Evolutionary conservation across 1,140 invertebrate genomes (phyloP), one percentile per base, ranked within the genome.

Genomic region (Drosophila gunungcola): DNA sequence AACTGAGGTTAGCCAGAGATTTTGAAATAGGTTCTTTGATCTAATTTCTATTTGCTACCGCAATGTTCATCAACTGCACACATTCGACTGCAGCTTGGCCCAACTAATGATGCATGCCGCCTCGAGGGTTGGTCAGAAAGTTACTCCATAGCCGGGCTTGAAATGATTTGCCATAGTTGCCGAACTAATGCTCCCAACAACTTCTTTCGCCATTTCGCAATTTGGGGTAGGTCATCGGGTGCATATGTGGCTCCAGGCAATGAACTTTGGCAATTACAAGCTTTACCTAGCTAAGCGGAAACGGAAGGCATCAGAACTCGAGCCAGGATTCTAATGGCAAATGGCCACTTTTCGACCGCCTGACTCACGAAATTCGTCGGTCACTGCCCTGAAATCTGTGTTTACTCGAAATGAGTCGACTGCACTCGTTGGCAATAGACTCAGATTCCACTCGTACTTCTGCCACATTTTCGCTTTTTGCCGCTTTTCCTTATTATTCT

Each of bases 191-290:
- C n/a, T 39, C 12, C 56, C 56, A 32, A 25, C 9, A 53, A 55
- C 12, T 41, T 29, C 55, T 60, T 43, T 57, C 16, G 27, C 60
- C 58, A 58, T 62, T 67, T 38, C 12, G 25, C 61, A 43, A 21
- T 56, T 29, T 16, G 36, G 46, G 60, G 64, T 41, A 42, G 64
- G 58, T 68, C 57, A 68, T 68, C 21, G 60, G 25, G 21, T 68
- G 45, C 51, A 81, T 72, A 49, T 77, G 43, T 48, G 53, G 73
- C 82, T 61, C 52, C 52, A 79, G 58, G 83, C 82, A 79, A 73
- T 76, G 76, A 83, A 88, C 83, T 88, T 84, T 76, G 67, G 72
- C 79, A 86, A 86, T 86, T 88, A 86, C 75, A 88, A 69, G 79
- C 75, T 65, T 65, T 79, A 82, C 84, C 83, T 88, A 68, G 61